Evolutionary conservation across 1,140 invertebrate genomes (phyloP), one percentile per base, ranked within the genome.

Genomic region (Conopomorpha cramerella): DNA sequence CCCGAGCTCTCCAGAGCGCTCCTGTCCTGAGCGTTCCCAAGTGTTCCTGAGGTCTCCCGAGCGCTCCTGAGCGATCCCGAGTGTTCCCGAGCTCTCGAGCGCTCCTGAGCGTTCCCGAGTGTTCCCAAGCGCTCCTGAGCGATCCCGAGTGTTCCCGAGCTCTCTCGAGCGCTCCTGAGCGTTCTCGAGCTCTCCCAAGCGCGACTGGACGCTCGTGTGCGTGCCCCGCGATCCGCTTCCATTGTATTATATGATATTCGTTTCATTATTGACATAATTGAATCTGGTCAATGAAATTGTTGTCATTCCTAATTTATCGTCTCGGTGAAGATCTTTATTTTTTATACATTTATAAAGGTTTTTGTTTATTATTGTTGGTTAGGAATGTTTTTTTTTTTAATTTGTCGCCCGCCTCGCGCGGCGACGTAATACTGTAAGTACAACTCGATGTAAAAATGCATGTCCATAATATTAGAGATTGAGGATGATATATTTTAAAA

Each of bases 291-390:
- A 45, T 44, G 43, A 44, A 52, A 38, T 54, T 51, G 41, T 49
- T 43, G 58, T 64, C 66, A 68, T 72, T 72, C 66, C 66, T 67
- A 41, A 55, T 59, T 55, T 66, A 23, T 23, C 10, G 19, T 23
- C 58, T 70, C 58, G 46, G 55, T 62, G 57, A 64, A 55, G 67
- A 66, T 68, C 58, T 74, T 74, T 74, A 72, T 72, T 74, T 74
- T 74, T 72, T 74, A 71, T 72, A 72, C 56, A 55, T 70, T 74
- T 71, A 54, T 65, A 60, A 54, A 46, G 42, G 46, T 47, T 39
- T 45, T 38, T 44, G 48, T 43, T 55, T 45, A 36, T 38, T 45
- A 47, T 44, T 41, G 40, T 45, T 44, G 41, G 41, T 45, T 56
- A 51, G 51, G 46, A 37, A 54, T 31, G 45, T 49, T 47, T 40